These are phyloP conservation scores for Psylliodes chrysocephalus DNA, from an alignment of 2,888 invertebrate genomes.

Conservation along the genomic window DNA sequence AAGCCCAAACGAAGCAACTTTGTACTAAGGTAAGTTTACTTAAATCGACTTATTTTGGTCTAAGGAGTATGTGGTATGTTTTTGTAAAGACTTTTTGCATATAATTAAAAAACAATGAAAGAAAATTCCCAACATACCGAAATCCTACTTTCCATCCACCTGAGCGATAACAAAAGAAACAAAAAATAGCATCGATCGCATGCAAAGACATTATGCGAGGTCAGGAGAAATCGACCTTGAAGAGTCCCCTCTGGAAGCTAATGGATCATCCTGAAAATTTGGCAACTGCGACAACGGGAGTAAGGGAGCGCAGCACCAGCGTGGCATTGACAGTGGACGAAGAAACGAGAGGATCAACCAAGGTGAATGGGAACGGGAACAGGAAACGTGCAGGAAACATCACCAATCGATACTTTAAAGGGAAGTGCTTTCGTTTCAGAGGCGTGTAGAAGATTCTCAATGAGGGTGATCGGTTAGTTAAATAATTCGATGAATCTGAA, in stretches of 20 bases:
- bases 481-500: too few relatives aligned
- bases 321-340: constrained; percentile 26
- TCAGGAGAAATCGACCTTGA: constrained; percentile 7
- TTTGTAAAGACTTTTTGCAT: too few relatives aligned
- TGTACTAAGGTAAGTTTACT: too few relatives aligned
- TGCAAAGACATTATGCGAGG: constrained; percentile 1
- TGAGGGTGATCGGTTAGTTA: too few relatives aligned
- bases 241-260: background rate
- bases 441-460: constrained; percentile 2
- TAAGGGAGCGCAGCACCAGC: background rate
- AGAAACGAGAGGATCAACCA: constrained; percentile 5
- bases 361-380: constrained; percentile 27
- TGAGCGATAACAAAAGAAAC: background rate
- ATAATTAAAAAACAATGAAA: too few relatives aligned
- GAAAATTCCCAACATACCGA: too few relatives aligned
- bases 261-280: constrained; percentile 10
- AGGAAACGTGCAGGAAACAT: too few relatives aligned
- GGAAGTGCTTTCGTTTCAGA: constrained; percentile 1
- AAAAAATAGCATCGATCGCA: background rate
- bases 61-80: too few relatives aligned
- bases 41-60: too few relatives aligned
- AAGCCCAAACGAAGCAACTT: too few relatives aligned
- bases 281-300: constrained; percentile 1
- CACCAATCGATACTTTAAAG: constrained; percentile 4
- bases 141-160: background rate